Percentiles rank a stretch among this genome's conserved stretches.
phyloP scores from a whole-genome alignment of 1,140 invertebrate species.

The Scaptomyza pallida region DNA sequence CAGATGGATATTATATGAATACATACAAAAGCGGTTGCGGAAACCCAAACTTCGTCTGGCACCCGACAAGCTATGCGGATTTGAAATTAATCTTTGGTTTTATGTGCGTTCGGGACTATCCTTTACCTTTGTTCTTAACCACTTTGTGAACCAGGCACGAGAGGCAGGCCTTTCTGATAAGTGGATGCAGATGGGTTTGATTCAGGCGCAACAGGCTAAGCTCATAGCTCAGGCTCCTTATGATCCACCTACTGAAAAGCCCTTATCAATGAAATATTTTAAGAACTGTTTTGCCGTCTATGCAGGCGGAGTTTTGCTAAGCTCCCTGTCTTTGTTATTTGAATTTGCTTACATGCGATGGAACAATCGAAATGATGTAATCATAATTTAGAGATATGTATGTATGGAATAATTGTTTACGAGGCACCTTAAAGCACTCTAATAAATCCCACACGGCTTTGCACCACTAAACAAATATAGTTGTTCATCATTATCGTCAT shows the following conservation, averaged over 20 bases:
- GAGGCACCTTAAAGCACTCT: too few species aligned
- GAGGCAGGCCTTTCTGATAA: neutral
- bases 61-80: neutral
- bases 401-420: too few species aligned
- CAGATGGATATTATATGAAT: neutral
- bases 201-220: neutral
- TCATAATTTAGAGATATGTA: too few species aligned
- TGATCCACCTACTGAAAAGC: neutral
- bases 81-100: neutral
- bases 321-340: neutral
- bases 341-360: neutral
- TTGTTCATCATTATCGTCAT: too few species aligned
- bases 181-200: conserved; percentile 3
- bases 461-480: too few species aligned
- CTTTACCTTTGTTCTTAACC: neutral
- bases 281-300: neutral
- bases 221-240: neutral
- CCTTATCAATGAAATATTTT: conserved; percentile 1
- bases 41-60: conserved; percentile 8
- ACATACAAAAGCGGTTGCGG: neutral
- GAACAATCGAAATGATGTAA: neutral
- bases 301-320: neutral
- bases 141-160: neutral
- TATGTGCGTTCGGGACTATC: neutral
- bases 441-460: too few species aligned